phyloP scores from a whole-genome alignment of 2,797 vertebrate genomes.

The Potorous gilbertii region DNA sequence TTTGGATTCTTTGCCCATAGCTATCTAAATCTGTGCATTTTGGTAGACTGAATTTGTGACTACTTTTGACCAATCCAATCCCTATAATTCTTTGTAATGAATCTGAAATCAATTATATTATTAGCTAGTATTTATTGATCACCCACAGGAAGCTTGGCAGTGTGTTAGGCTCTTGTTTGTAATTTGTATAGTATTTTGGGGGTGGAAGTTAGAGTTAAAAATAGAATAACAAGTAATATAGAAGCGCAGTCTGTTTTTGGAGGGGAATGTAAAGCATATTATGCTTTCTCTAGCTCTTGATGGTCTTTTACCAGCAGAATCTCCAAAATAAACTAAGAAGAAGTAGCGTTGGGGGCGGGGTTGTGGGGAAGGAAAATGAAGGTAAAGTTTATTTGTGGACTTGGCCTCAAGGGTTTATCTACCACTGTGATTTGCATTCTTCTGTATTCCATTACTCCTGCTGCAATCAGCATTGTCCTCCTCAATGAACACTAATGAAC shows the following conservation, averaged over 20 bases:
- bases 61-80: conserved; percentile 22
- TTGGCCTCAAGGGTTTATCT: conserved; percentile 53
- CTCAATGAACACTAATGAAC: conserved; percentile 60
- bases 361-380: conserved; percentile 25
- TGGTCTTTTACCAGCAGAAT: neutral
- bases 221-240: conserved; percentile 27
- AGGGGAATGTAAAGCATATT: neutral
- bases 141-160: conserved; percentile 30
- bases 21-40: conserved; percentile 7
- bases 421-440: conserved; percentile 44
- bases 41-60: conserved; percentile 36
- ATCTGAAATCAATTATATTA: conserved; percentile 49
- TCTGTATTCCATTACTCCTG: conserved; percentile 47
- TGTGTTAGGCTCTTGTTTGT: conserved; percentile 31
- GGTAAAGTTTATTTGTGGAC: conserved; percentile 37
- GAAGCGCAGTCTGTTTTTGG: neutral
- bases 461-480: conserved; percentile 61
- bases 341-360: conserved; percentile 22
- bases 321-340: conserved; percentile 30
- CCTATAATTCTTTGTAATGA: conserved; percentile 37
- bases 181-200: conserved; percentile 35
- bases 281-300: conserved; percentile 2
- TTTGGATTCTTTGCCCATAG: conserved; percentile 4
- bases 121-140: conserved; percentile 4
- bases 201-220: conserved; percentile 3